Percentiles rank a stretch among this genome's conserved stretches.
These are phyloP conservation scores for Ceraclea dissimilis DNA, from an alignment of 2,888 invertebrate genomes.

Conservation along the genomic window DNA sequence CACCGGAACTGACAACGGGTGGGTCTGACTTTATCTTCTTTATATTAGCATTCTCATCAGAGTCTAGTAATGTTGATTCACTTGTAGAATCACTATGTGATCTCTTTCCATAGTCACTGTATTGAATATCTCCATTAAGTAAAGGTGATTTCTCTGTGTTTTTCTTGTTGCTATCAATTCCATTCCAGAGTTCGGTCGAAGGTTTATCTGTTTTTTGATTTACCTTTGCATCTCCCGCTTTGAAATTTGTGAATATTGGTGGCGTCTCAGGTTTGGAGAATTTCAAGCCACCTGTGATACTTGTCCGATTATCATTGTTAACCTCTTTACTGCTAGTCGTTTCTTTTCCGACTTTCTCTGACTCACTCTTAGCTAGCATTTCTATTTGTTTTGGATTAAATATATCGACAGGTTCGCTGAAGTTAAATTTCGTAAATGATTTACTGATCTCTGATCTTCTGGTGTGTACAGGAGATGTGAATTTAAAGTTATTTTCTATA, in stretches of 20 bases:
- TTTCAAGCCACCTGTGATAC: slow-evolving; percentile 29
- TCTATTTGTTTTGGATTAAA: slow-evolving; percentile 14
- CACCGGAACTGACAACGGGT: slow-evolving; percentile 5
- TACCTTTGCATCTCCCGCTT: slow-evolving; percentile 7
- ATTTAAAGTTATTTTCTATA: slow-evolving; percentile 11
- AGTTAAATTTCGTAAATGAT: slow-evolving; percentile 17
- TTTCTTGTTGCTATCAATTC: slow-evolving; percentile 8
- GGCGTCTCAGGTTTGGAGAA: not conserved
- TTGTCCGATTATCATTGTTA: not conserved
- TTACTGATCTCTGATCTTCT: not conserved
- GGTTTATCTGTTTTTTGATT: slow-evolving; percentile 7
- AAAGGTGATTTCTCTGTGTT: slow-evolving; percentile 4
- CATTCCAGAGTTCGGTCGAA: slow-evolving; percentile 11
- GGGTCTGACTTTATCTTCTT: slow-evolving; percentile 12
- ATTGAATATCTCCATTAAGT: slow-evolving; percentile 9
- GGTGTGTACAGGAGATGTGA: slow-evolving; percentile 12
- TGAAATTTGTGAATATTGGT: not conserved
- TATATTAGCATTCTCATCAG: slow-evolving; percentile 4
- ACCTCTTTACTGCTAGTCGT: not conserved
- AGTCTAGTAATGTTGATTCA: not conserved
- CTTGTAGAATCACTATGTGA: not conserved
- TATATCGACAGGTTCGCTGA: slow-evolving; percentile 23
- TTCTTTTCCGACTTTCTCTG: not conserved
- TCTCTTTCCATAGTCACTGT: slow-evolving; percentile 2
- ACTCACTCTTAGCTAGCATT: not conserved